Evolutionary conservation across 64 coral and sea anemone species (phyloP).

Genomic region (Cladopsammia gracilis): DNA sequence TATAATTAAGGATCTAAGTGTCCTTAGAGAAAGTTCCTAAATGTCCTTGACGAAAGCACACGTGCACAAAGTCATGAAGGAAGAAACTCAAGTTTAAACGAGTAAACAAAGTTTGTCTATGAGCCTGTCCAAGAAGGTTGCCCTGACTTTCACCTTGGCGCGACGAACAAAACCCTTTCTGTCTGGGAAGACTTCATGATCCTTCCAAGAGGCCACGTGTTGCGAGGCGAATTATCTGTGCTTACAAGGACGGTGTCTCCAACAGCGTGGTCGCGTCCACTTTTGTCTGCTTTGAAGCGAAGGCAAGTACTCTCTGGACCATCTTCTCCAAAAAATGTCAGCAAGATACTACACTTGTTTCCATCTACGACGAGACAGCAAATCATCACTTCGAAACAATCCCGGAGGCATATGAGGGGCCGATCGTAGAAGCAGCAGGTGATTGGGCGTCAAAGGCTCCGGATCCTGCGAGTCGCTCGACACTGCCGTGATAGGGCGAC

Average conservation of each 20-base stretch:
- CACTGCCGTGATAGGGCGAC: constrained; percentile 2
- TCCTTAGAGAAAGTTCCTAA: neutral
- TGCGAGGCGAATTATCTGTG: neutral
- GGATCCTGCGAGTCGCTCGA: constrained; percentile 20
- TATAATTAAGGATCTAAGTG: neutral
- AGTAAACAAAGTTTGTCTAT: neutral
- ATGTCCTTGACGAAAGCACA: neutral
- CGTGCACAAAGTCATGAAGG: no score
- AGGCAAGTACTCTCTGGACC: constrained; percentile 35
- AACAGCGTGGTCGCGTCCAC: neutral
- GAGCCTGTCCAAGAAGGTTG: neutral
- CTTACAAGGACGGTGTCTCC: neutral
- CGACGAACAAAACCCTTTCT: neutral
- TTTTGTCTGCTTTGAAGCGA: neutral
- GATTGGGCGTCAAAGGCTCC: constrained; percentile 31
- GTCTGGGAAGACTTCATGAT: neutral
- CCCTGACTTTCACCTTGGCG: neutral
- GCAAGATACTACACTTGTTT: constrained; percentile 15
- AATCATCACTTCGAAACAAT: neutral
- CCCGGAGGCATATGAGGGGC: neutral
- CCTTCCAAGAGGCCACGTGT: neutral
- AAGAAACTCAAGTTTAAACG: neutral
- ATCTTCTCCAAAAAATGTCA: constrained; percentile 28
- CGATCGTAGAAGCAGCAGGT: constrained; percentile 5
- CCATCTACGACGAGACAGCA: neutral